Percentiles rank a stretch among this genome's conserved stretches.
Conservation (phyloP, 2,797 vertebrate species). For the Microctenopoma steveboyesi region DNA sequence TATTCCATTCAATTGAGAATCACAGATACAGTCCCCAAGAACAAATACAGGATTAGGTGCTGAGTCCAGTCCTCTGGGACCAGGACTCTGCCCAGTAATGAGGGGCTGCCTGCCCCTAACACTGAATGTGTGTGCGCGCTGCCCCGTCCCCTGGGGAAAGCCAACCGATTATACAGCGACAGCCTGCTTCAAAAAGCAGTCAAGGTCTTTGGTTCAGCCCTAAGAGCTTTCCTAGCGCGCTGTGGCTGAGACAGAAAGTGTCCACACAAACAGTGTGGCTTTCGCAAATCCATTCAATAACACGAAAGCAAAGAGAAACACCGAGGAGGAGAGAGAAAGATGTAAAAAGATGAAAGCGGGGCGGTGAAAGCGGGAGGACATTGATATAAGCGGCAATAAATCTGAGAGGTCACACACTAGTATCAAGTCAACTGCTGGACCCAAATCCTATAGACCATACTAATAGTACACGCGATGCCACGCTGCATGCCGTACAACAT, state of each 20-base stretch:
- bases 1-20: slow-evolving; percentile 86
- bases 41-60: slow-evolving; percentile 85
- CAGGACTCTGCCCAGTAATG: slow-evolving; percentile 81
- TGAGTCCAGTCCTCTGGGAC: slow-evolving; percentile 80
- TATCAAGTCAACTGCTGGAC: slow-evolving; percentile 6
- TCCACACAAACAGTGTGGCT: slow-evolving; percentile 63
- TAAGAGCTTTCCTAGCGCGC: slow-evolving; percentile 69
- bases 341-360: slow-evolving; percentile 11
- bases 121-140: slow-evolving; percentile 40
- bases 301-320: slow-evolving; percentile 51
- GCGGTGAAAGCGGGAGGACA: slow-evolving; percentile 23
- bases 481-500: not conserved
- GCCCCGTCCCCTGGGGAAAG: slow-evolving; percentile 75
- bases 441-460: not conserved
- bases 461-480: not conserved
- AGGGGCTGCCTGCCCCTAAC: slow-evolving; percentile 77
- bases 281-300: slow-evolving; percentile 57
- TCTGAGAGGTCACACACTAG: slow-evolving; percentile 40
- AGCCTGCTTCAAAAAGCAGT: slow-evolving; percentile 81
- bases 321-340: slow-evolving; percentile 9
- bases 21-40: slow-evolving; percentile 84
- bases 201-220: slow-evolving; percentile 79
- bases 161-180: slow-evolving; percentile 83
- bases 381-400: slow-evolving; percentile 19
- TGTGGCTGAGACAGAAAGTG: slow-evolving; percentile 67